Evolutionary conservation across 2,113 vertebrate genomes (phyloP), one percentile per base, ranked within the genome.

Genomic region (Thunnus thynnus): DNA sequence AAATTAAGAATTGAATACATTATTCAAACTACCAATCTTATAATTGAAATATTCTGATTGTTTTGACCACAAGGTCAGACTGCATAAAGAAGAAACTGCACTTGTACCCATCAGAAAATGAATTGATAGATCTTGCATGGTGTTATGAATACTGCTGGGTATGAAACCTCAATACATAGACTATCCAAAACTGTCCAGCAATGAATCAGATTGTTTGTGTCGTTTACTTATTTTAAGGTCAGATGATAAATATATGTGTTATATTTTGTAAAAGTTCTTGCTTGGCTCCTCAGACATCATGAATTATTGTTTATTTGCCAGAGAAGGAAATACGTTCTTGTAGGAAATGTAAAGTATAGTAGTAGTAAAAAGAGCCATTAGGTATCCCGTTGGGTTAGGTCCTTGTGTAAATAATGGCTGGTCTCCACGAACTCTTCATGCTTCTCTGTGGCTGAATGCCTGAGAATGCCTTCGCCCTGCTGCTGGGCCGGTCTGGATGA

Each of bases 391-490:
- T 16, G 66, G 72, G 68, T 72, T 52, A 7, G 36, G 60, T 61
- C 50, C 13, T 50, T 0, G 9, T 75, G 84, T 82, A 86, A 89
- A 88, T 86, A 85, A 57, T 58, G 70, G 63, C 78, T 50, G 27
- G 18, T 69, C 73, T 72, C 30, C 52, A 48, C 76, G 87, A 87
- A 81, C 71, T 44, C 63, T 60, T 76, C 69, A 79, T 90, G 73
- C 13, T 22, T 66, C 77, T 83, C 72, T 0, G n/a, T 60, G 87
- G 52, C 72, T 54, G 41, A 17, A 14, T 48, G 87, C 83, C 85
- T 61, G 69, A 36, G 72, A 76, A 84, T 72, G 78, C 81, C 82
- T 51, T 63, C n/a, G 10, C 63, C 48, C 72, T 52, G 58, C 83
- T 57, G 82, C 46, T 3, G 41, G 47, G 72, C 67, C 54, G 20